phyloP scores from a whole-genome alignment of 2,888 invertebrate species.

The Hylaea fasciaria region DNA sequence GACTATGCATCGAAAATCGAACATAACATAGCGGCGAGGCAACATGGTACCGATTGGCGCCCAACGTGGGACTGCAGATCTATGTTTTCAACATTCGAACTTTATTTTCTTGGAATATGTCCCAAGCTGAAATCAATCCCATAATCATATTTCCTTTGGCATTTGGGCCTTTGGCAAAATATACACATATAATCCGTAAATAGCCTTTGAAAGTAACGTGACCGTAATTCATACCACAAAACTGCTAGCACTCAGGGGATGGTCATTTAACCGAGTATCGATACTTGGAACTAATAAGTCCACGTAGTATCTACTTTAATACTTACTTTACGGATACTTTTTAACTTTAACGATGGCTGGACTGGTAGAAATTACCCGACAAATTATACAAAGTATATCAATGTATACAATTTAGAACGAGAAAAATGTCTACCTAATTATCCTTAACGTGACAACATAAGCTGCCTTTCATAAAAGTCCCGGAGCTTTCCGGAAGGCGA shows the following conservation, averaged over 20 bases:
- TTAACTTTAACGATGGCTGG: no score
- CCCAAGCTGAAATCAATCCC: not conserved
- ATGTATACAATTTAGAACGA: conserved; percentile 5
- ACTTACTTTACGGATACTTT: no score
- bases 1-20: conserved; percentile 37
- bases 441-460: conserved; percentile 19
- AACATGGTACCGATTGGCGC: conserved; percentile 34
- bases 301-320: no score
- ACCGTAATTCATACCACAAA: no score
- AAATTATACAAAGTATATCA: conserved; percentile 2
- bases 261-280: no score
- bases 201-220: no score
- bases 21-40: conserved; percentile 14
- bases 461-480: conserved; percentile 9
- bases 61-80: conserved; percentile 15
- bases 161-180: not conserved
- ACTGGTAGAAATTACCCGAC: no score
- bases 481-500: conserved; percentile 2
- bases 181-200: no score
- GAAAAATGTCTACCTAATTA: conserved; percentile 3
- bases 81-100: not conserved
- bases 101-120: not conserved
- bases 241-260: no score
- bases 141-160: not conserved
- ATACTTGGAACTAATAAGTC: no score